Base-by-base conservation (phyloP, 2,797 vertebrate species). In the Neosalanx taihuensis region DNA sequence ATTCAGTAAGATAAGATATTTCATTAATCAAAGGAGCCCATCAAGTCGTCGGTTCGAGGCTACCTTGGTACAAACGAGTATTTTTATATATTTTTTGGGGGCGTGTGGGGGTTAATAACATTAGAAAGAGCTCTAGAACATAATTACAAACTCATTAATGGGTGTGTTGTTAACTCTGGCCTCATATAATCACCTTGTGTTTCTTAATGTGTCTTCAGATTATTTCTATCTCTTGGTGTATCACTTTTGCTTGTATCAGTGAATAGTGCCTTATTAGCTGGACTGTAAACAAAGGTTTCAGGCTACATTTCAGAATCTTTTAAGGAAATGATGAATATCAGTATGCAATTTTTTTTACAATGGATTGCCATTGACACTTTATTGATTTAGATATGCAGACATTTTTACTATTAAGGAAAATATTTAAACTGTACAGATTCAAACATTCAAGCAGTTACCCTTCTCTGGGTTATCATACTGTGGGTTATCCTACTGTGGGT, bases 281-380 rank as follows among this genome's bases (percentile, higher is more conserved):
- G 76, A 63, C 69, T 78, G 35, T 70, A 53, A 73, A 73, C 78
- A 75, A 72, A 78, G 67, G 13, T 12, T n/a, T 68, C 23, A 20
- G 13, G 26, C 18, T 67, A n/a, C 15, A 20, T 72, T 49, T 72
- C 7, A 31, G 26, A 72, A 15, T 23, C 10, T 59, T 46, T 64
- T 23, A 57, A 72, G 77, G 71, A 76, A 73, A 76, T 67, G 46
- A 78, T 41, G n/a, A 73, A 76, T 79, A 79, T 72, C 62, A 82
- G 69, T 91, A 91, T 93, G 91, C 91, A 92, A 91, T 88, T 88
- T 85, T 66, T 51, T 57, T 29, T 87, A 79, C 84, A 85, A 81
- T 86, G 83, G 83, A 86, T 90, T 89, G 87, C 37, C 90, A 89
- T 87, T 67, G 91, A 91, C 92, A 93, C 92, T 93, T 93, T 93